A percentile compares a stretch with the other conserved stretches of the same genome.
phyloP scores from a whole-genome alignment of 2,888 invertebrate genomes.

The Oeneis ivallda region DNA sequence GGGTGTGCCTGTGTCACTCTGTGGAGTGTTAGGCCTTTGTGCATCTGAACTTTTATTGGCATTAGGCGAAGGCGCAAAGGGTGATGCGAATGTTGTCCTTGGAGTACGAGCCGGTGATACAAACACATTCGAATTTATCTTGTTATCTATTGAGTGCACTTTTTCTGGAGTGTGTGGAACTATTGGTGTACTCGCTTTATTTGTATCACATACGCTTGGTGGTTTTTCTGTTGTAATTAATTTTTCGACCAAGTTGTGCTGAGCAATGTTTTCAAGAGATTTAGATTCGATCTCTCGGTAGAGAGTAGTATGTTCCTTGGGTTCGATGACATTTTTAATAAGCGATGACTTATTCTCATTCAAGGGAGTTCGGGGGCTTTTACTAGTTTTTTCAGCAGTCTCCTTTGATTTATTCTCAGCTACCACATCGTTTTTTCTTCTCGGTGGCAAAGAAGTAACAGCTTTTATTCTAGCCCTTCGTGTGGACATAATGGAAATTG shows the following conservation, averaged over 20 bases:
- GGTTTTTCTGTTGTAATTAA: constrained; percentile 1
- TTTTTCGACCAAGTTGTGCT: constrained; percentile 13
- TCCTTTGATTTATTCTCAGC: constrained; percentile 32
- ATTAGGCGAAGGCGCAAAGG: constrained; percentile 47
- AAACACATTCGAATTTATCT: constrained; percentile 32
- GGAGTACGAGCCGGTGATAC: constrained; percentile 42
- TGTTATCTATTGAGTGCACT: constrained; percentile 19
- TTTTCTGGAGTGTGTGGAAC: constrained; percentile 14
- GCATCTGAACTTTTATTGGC: constrained; percentile 43
- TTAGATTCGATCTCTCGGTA: too few species aligned
- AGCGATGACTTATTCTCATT: constrained; percentile 42
- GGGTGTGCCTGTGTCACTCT: constrained; percentile 39
- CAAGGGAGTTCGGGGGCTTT: constrained; percentile 52
- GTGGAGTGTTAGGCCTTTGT: constrained; percentile 38
- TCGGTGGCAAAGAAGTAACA: constrained; percentile 84
- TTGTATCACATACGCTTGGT: constrained; percentile 3
- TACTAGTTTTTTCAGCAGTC: constrained; percentile 45
- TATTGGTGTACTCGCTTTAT: constrained; percentile 9
- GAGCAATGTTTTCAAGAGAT: constrained; percentile 3
- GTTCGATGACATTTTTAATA: constrained; percentile 21
- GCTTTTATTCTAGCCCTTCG: constrained; percentile 88
- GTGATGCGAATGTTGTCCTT: constrained; percentile 38
- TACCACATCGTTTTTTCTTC: constrained; percentile 64
- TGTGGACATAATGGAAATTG: constrained; percentile 80
- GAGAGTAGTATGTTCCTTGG: too few species aligned